Percentiles rank a stretch among this genome's conserved stretches.
Evolutionary conservation across 2,888 invertebrate species (phyloP).

Genomic region (Mycogona germanica): DNA sequence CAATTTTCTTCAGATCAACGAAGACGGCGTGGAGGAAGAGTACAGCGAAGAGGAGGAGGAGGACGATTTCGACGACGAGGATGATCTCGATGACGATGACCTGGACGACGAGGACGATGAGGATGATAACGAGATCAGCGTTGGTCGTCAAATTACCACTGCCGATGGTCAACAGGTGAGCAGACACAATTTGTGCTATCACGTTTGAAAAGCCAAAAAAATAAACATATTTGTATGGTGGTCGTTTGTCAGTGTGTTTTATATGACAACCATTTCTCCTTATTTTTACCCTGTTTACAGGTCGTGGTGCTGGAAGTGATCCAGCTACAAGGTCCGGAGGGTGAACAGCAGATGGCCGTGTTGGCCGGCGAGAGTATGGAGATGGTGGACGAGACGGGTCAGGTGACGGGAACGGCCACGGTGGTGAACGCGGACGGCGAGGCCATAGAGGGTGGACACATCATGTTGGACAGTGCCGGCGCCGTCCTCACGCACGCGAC

Average conservation of each 20-base stretch:
- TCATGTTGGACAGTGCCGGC: constrained; percentile 2
- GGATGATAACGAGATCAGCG: constrained; percentile 20
- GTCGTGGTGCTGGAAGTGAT: constrained; percentile 85
- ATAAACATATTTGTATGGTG: background rate
- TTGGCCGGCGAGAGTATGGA: constrained; percentile 32
- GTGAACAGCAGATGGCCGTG: constrained; percentile 38
- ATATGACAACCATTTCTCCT: background rate
- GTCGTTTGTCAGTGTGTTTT: background rate
- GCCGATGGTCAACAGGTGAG: constrained; percentile 61
- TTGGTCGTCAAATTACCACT: constrained; percentile 40
- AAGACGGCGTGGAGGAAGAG: constrained; percentile 30
- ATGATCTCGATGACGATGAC: constrained; percentile 25
- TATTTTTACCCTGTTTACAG: constrained; percentile 36
- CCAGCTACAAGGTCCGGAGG: constrained; percentile 43
- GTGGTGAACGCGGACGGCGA: constrained; percentile 15
- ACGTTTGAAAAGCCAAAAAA: background rate
- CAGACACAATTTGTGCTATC: background rate
- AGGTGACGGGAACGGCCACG: constrained; percentile 7
- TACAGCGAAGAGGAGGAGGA: constrained; percentile 34
- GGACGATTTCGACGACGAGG: constrained; percentile 42
- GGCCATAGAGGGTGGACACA: background rate
- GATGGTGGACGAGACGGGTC: constrained; percentile 15
- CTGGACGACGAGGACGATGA: constrained; percentile 18
- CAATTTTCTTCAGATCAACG: constrained; percentile 6
- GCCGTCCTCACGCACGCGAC: background rate